A percentile compares a stretch with the other conserved stretches of the same genome.
Conservation (phyloP, 2,888 invertebrate genomes). For the Linyphia triangularis region DNA sequence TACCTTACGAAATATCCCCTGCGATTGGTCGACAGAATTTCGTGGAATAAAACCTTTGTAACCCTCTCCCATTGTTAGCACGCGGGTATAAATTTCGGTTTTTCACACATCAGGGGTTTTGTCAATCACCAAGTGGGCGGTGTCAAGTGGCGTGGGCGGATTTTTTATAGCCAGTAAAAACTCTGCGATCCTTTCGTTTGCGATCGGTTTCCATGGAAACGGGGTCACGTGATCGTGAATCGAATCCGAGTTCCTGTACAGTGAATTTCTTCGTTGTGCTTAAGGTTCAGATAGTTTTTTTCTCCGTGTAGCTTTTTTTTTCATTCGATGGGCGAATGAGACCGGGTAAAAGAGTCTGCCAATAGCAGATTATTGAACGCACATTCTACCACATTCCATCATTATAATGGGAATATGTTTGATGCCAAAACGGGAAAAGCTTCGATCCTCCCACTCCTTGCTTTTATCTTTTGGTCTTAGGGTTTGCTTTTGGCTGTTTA, state of each 20-base stretch:
- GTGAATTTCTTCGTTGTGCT: background rate
- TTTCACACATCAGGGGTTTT: slow-evolving; percentile 52
- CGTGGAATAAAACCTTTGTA: slow-evolving; percentile 54
- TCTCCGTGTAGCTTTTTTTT: background rate
- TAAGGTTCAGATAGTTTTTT: background rate
- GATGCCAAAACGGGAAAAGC: background rate
- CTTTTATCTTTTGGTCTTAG: slow-evolving; percentile 52
- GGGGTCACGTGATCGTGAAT: background rate
- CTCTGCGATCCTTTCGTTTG: slow-evolving; percentile 62
- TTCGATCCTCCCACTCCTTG: background rate
- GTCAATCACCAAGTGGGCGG: slow-evolving; percentile 49
- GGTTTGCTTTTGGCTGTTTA: background rate
- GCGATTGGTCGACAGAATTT: slow-evolving; percentile 38
- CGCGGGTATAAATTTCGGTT: slow-evolving; percentile 48
- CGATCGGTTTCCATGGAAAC: slow-evolving; percentile 52
- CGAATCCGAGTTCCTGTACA: background rate
- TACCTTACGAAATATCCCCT: background rate
- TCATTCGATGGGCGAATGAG: background rate
- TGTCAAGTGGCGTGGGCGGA: slow-evolving; percentile 45
- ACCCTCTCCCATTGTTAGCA: slow-evolving; percentile 31
- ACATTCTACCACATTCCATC: slow-evolving; percentile 39
- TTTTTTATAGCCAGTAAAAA: slow-evolving; percentile 74
- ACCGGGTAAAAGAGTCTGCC: slow-evolving; percentile 58
- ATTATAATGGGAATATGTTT: slow-evolving; percentile 39
- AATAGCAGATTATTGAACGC: slow-evolving; percentile 68